These are phyloP conservation scores for Linepithema humile DNA, from an alignment of 1,140 invertebrate genomes.

Conservation along the genomic window DNA sequence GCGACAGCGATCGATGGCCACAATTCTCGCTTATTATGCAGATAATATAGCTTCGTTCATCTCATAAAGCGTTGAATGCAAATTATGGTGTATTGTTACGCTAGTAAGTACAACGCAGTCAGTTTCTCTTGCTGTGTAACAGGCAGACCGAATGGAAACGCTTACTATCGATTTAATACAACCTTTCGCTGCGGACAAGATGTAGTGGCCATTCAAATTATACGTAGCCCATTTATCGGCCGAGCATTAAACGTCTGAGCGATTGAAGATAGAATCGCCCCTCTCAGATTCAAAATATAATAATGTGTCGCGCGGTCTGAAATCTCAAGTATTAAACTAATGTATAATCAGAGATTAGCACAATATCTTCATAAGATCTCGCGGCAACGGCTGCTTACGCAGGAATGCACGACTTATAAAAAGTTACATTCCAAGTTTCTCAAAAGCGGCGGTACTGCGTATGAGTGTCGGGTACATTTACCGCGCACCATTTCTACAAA, in stretches of 20 bases:
- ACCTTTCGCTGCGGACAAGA: conserved; percentile 5
- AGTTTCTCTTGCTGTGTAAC: background rate
- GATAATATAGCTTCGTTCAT: conserved; percentile 3
- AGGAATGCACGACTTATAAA: conserved; percentile 33
- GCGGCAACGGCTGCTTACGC: background rate
- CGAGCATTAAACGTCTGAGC: background rate
- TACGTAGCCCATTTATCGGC: background rate
- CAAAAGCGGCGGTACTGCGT: background rate
- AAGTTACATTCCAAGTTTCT: conserved; percentile 28
- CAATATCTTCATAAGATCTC: background rate
- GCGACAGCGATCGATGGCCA: background rate
- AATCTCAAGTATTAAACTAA: too few species aligned
- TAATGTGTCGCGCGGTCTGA: background rate
- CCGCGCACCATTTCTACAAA: background rate
- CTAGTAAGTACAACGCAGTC: background rate
- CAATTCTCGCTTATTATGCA: conserved; percentile 27
- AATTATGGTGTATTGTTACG: conserved; percentile 17
- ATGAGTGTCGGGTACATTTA: conserved; percentile 6
- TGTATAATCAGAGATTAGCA: conserved; percentile 17
- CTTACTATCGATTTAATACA: conserved; percentile 23
- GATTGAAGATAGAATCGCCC: background rate
- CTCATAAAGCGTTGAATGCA: conserved; percentile 21
- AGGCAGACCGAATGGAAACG: background rate
- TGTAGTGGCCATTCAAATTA: background rate
- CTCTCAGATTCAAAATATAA: background rate